A percentile compares a stretch with the other conserved stretches of the same genome.
Conservation (phyloP, 2,113 vertebrate genomes). For the Genyomyrus donnyi region DNA sequence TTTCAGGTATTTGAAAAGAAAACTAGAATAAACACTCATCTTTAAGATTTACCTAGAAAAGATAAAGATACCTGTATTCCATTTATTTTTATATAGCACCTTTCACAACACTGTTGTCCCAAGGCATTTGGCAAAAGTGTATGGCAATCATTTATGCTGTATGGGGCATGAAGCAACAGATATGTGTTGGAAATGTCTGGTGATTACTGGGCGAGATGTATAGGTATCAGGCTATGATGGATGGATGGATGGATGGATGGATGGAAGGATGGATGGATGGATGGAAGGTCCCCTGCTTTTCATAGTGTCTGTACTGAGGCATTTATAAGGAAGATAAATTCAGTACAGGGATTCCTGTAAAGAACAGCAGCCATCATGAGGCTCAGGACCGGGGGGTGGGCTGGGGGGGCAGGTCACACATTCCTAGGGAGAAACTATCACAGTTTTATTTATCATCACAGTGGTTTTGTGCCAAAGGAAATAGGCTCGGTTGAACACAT, state of each 20-base stretch:
- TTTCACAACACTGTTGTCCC: neutral
- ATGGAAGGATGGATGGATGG: neutral
- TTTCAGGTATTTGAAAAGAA: too few relatives aligned
- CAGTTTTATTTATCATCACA: conserved; percentile 41
- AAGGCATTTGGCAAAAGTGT: neutral
- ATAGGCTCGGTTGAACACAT: neutral
- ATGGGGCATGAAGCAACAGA: neutral
- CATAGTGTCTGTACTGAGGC: neutral
- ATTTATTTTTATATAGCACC: neutral
- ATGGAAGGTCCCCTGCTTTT: neutral
- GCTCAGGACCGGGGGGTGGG: neutral
- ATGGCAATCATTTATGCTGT: neutral
- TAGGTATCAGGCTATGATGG: neutral
- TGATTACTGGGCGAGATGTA: neutral
- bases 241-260: neutral
- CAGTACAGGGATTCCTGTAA: neutral
- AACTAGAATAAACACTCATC: too few relatives aligned
- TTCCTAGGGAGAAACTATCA: conserved; percentile 20
- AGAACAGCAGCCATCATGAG: neutral
- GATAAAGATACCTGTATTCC: neutral
- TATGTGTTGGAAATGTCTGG: neutral
- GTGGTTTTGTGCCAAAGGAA: neutral
- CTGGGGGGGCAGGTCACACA: conserved; percentile 26
- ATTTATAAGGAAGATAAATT: neutral
- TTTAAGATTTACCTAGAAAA: too few relatives aligned